Percentiles rank a stretch among this genome's conserved stretches.
Evolutionary conservation across 2,113 vertebrate species (phyloP).

Genomic region (Bostrychus sinensis): DNA sequence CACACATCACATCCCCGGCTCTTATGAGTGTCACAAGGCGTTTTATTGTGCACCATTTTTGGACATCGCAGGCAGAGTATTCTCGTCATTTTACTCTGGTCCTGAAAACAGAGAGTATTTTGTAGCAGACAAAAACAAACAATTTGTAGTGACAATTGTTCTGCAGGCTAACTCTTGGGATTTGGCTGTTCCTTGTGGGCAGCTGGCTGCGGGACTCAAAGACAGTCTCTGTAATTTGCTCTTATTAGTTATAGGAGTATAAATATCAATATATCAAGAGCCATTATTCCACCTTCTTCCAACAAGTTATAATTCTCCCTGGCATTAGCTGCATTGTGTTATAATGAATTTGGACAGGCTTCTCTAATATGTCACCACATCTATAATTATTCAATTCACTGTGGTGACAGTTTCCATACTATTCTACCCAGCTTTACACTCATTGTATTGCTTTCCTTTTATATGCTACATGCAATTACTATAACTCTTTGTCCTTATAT

Average conservation of each 20-base stretch:
- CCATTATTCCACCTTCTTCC: background rate
- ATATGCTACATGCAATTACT: background rate
- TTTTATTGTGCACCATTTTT: slow-evolving; percentile 38
- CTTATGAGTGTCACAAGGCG: slow-evolving; percentile 5
- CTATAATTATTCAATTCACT: background rate
- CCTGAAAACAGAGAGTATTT: slow-evolving; percentile 50
- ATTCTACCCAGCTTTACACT: too few relatives aligned
- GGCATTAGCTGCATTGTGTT: background rate
- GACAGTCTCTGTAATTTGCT: slow-evolving; percentile 40
- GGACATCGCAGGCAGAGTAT: slow-evolving; percentile 10
- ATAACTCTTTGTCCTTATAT: background rate
- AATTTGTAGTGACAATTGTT: slow-evolving; percentile 57
- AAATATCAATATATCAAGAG: background rate
- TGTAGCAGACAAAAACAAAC: slow-evolving; percentile 48
- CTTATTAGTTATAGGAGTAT: slow-evolving; percentile 9
- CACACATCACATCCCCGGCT: slow-evolving; percentile 7
- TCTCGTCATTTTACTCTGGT: slow-evolving; percentile 20
- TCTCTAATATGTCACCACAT: background rate
- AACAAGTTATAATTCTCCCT: background rate
- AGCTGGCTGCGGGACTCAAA: slow-evolving; percentile 58
- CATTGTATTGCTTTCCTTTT: too few relatives aligned
- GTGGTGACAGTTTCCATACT: too few relatives aligned
- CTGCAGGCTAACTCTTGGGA: slow-evolving; percentile 48
- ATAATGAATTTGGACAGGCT: too few relatives aligned
- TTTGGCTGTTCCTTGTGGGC: slow-evolving; percentile 48